Evolutionary conservation across 2,888 invertebrate species (phyloP), one percentile per base, ranked within the genome.

Genomic region (Sesia apiformis): DNA sequence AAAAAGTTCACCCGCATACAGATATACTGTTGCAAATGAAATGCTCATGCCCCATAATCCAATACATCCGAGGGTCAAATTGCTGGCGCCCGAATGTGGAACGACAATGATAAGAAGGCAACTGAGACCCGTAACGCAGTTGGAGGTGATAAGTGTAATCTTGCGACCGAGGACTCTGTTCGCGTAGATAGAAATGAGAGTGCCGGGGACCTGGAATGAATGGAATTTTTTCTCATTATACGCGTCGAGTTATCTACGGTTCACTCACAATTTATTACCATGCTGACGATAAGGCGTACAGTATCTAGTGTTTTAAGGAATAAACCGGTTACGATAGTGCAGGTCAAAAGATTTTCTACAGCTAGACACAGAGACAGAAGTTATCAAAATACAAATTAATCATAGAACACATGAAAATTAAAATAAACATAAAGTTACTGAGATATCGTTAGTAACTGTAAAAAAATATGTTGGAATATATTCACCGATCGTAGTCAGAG

Each of bases 1-100:
- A 75, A 96, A 97, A 7, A 97, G 77, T 81, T 97, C 97, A 0
- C 96, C 96, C 0, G 95, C 94, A 76, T 95, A 97, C 8, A 97
- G 91, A 75, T 97, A 97, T 4, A 95, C 94, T 3, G 95, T 94
- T 2, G 96, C 95, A 73, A 97, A 98, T 1, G 94, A 92, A 49
- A 96, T 92, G 8, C 95, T 94, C 78, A 95, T 93, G 6, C 96
- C 95, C 70, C 95, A 94, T 59, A 97, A 93, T 0, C 95, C 96
- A 49, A 93, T 74, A 60, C 94, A 93, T 43, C 95, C 94, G 46
- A 96, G 90, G 4, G 91, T 81, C 3, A 94, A 83, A 61, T 91
- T 90, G 46, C 75, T 70, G 39, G 90, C 91, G 5, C 83, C 80
- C 0, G 89, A 85, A 39, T 72, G 66, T 3, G 88, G 86, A 4